phyloP scores from a whole-genome alignment of 2,797 vertebrate species.

The Platalea minor region DNA sequence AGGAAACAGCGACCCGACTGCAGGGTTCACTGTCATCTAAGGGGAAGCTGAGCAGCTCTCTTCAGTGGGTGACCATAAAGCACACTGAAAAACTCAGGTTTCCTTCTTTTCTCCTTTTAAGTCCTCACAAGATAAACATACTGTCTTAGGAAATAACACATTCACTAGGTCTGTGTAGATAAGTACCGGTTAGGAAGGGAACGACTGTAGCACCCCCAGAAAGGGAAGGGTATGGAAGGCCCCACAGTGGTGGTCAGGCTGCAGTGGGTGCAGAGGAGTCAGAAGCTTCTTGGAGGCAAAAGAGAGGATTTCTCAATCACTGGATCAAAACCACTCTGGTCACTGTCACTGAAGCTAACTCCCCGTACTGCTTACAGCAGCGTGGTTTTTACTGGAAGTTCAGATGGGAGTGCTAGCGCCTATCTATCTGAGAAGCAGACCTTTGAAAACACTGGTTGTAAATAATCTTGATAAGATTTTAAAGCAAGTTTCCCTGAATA shows the following conservation, averaged over 20 bases:
- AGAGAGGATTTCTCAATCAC: not conserved
- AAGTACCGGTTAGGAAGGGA: not conserved
- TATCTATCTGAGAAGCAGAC: not conserved
- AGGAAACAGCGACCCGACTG: not conserved
- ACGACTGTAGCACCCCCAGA: not conserved
- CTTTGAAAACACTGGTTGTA: not conserved
- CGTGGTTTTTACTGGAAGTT: not conserved
- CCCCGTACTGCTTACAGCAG: not conserved
- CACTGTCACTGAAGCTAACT: not conserved
- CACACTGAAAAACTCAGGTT: not conserved
- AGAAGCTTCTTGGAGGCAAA: not conserved
- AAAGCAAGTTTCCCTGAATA: not conserved
- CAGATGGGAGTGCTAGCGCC: not conserved
- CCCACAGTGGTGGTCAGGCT: not conserved
- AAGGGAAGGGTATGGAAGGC: not conserved
- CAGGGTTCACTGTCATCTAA: not conserved
- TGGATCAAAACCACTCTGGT: not conserved
- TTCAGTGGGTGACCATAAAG: not conserved
- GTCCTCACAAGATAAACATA: not conserved
- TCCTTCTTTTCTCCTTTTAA: not conserved
- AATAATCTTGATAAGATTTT: not conserved
- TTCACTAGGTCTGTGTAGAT: not conserved
- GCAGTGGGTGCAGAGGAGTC: not conserved
- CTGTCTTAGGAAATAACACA: not conserved
- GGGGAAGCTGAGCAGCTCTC: not conserved